Evolutionary conservation across 1,140 invertebrate species (phyloP), one percentile per base, ranked within the genome.

Genomic region (Anagrus nilaparvatae): DNA sequence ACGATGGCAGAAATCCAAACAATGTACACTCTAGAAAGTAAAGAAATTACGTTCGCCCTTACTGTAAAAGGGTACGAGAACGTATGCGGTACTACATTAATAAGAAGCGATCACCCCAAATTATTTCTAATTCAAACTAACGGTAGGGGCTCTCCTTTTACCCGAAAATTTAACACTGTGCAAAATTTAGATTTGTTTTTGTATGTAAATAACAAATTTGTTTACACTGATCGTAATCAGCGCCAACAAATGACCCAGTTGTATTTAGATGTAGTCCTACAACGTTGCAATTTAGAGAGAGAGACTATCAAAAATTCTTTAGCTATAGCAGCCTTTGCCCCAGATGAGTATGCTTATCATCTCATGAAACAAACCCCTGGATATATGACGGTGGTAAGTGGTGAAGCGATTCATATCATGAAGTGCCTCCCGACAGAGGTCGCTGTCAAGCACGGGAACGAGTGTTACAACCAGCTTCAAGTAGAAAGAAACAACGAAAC

Each of bases 31-130:
- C 6, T 47, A 5, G 37, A 9, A 0, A 27, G 23, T 2, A 6
- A 34, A 9, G 48, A 46, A 5, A 38, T 40, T 10, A 51, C 44
- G 0, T 53, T 51, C 16, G 44, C 38, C 0, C 12, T 47, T 12
- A 18, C 42, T 0, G 19, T 5, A 19, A 46, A 24, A 9, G n/a
- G 5, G 2, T 8, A 20, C 13, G 12, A 32, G 4, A 9, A n/a
- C 3, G 2, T 49, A 4, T 54, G 49, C 7, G 47, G 45, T 16
- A 48, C 46, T 14, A 41, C 17, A 0, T 4, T 52, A 0, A 17
- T 41, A 0, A 10, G 13, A 24, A 55, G 49, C 0, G 51, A 56
- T 31, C 50, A 57, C n/a, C 47, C 48, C 0, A 56, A 52, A 45
- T 8, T 55, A 0, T 32, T 53, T 0, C 47, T 55, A 2, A 8